Conservation (phyloP, 2,113 vertebrate species). For the human region DNA sequence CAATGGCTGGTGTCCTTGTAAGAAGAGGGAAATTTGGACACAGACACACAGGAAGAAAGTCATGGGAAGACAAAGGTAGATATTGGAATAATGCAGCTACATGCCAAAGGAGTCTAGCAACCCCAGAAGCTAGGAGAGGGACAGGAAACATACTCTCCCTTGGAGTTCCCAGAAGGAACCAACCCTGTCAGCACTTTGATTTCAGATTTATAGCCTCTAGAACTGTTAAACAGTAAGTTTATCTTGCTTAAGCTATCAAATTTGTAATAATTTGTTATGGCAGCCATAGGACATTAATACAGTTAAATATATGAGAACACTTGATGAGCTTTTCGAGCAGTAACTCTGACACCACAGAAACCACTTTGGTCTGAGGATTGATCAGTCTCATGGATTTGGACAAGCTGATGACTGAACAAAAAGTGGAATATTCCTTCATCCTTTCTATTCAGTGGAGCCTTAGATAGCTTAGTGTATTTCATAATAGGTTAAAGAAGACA, state of each 20-base stretch:
- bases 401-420: not conserved
- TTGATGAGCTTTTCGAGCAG: not conserved
- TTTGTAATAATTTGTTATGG: not conserved
- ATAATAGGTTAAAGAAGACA: not conserved
- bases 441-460: not conserved
- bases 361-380: not conserved
- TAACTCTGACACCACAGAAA: not conserved
- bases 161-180: not conserved
- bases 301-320: not conserved
- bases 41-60: not conserved
- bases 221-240: not conserved
- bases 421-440: not conserved
- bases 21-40: not conserved
- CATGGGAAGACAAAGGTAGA: not conserved
- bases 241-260: not conserved
- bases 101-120: not conserved
- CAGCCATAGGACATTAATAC: not conserved
- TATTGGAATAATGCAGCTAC: not conserved
- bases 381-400: not conserved
- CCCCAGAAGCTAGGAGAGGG: not conserved
- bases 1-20: not conserved
- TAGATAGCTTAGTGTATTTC: not conserved
- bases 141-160: rapidly evolving
- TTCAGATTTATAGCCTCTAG: not conserved
- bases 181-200: not conserved